These are phyloP conservation scores for Myripristis jacobus DNA, from an alignment of 2,797 vertebrate genomes.

Conservation along the genomic window DNA sequence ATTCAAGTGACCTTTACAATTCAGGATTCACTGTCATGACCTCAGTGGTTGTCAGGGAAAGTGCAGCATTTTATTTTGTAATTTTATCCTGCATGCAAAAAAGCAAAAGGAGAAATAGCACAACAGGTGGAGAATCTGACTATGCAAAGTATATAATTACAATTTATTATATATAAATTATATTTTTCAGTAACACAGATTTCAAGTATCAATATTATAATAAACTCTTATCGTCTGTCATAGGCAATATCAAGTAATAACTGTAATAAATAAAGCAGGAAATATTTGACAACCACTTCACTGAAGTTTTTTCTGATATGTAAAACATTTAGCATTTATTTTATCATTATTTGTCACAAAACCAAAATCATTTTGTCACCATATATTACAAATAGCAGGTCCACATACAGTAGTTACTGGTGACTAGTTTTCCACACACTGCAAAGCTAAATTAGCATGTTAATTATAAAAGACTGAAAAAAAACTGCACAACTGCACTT, in stretches of 20 bases:
- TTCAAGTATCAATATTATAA: background rate
- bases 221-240: too few species aligned
- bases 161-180: too few species aligned
- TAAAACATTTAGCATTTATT: background rate
- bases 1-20: background rate
- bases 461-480: background rate
- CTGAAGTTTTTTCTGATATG: background rate
- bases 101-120: background rate
- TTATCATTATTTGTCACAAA: background rate
- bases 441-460: background rate
- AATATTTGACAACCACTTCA: background rate
- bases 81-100: too few species aligned
- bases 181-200: background rate
- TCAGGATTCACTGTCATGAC: background rate
- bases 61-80: background rate
- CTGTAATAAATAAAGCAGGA: background rate
- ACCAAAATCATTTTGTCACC: background rate
- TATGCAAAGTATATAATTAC: too few species aligned
- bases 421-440: constrained; percentile 1
- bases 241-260: too few species aligned
- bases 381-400: background rate
- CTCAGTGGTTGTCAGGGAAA: background rate
- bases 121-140: background rate
- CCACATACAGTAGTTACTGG: fast-evolving
- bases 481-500: background rate